These are phyloP conservation scores for Apis laboriosa DNA, from an alignment of 1,140 invertebrate species.

Conservation along the genomic window DNA sequence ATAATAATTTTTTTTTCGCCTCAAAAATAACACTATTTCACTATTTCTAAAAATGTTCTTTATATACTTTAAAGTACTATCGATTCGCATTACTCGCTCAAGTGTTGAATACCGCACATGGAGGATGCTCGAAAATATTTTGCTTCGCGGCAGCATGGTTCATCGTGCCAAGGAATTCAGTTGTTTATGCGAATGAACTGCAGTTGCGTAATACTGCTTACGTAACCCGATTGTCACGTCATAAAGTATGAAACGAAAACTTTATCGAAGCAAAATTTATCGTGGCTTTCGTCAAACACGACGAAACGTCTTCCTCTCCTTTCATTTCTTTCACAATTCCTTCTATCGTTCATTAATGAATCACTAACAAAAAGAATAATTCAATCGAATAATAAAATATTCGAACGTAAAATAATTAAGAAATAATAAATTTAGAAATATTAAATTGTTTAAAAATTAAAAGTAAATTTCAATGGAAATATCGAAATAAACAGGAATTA, in stretches of 20 bases:
- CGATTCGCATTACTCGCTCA: not conserved
- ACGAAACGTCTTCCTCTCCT: not conserved
- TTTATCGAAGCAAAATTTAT: not conserved
- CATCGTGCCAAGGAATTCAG: constrained; percentile 50
- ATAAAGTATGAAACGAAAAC: constrained; percentile 12
- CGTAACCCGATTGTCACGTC: constrained; percentile 32
- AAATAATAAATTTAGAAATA: too few relatives aligned
- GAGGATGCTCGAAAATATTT: constrained; percentile 36
- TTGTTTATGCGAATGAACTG: constrained; percentile 41
- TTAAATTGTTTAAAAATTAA: too few relatives aligned
- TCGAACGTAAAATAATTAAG: too few relatives aligned
- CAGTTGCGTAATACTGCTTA: constrained; percentile 31
- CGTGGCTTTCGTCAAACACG: not conserved
- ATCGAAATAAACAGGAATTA: too few relatives aligned
- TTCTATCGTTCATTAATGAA: not conserved
- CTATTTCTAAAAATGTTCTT: not conserved
- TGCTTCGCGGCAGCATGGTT: constrained; percentile 5
- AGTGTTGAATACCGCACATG: not conserved
- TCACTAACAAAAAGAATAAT: too few relatives aligned
- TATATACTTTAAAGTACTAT: too few relatives aligned
- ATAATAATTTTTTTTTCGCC: too few relatives aligned
- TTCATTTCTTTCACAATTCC: not conserved
- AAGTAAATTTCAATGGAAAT: too few relatives aligned
- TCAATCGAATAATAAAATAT: too few relatives aligned
- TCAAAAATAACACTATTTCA: too few relatives aligned